Evolutionary conservation across 2,113 vertebrate genomes (phyloP).

Genomic region (Numenius arquata): DNA sequence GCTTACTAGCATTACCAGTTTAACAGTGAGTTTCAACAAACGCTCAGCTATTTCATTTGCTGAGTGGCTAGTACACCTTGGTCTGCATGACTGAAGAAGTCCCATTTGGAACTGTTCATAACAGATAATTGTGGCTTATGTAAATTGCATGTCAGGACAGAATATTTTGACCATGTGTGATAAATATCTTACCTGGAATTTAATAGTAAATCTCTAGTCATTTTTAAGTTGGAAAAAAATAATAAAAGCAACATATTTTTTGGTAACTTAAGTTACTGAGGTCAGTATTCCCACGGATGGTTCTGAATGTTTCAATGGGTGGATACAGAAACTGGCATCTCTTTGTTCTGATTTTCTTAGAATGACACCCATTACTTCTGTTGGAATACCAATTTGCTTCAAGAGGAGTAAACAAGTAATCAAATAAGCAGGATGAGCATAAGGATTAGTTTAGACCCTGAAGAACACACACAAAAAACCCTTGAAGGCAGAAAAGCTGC

Average conservation of each 20-base stretch:
- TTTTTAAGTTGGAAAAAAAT: not conserved
- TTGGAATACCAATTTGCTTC: not conserved
- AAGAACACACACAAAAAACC: not conserved
- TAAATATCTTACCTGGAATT: not conserved
- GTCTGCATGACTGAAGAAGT: not conserved
- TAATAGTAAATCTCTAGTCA: not conserved
- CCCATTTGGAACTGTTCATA: not conserved
- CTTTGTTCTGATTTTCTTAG: not conserved
- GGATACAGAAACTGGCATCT: not conserved
- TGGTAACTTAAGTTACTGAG: not conserved
- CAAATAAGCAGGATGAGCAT: not conserved
- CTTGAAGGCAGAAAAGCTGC: not conserved
- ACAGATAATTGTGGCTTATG: not conserved
- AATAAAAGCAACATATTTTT: not conserved
- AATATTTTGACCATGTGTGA: not conserved
- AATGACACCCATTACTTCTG: not conserved
- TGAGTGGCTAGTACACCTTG: not conserved
- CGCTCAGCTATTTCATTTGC: not conserved
- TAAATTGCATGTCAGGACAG: not conserved
- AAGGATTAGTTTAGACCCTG: not conserved
- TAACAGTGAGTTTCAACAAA: not conserved
- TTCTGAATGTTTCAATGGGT: not conserved
- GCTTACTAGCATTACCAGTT: not conserved
- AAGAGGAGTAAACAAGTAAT: not conserved
- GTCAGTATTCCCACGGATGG: not conserved